A percentile compares a stretch with the other conserved stretches of the same genome.
phyloP scores from a whole-genome alignment of 2,888 invertebrate species.

The Lamellibrachia columna region DNA sequence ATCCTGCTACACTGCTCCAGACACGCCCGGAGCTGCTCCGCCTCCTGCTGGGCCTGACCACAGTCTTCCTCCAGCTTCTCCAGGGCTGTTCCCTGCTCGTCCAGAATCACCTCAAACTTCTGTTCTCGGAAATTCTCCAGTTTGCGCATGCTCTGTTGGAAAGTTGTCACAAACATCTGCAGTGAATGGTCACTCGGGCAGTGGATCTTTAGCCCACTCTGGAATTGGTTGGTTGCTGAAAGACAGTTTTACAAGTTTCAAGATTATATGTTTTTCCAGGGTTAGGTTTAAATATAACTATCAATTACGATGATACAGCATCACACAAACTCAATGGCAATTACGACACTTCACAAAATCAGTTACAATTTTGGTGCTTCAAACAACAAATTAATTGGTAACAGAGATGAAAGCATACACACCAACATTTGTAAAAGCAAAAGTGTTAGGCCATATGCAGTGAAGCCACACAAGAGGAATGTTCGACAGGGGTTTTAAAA shows the following conservation, averaged over 20 bases:
- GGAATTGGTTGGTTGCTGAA: background rate
- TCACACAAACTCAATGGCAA: too few relatives aligned
- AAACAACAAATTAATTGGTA: too few relatives aligned
- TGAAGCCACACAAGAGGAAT: too few relatives aligned
- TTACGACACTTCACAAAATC: too few relatives aligned
- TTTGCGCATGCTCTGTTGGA: background rate
- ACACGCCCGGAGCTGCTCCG: background rate
- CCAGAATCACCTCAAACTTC: slow-evolving; percentile 16
- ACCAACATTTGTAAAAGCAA: too few relatives aligned
- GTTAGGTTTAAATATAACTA: too few relatives aligned
- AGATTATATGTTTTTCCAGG: background rate
- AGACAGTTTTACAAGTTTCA: background rate
- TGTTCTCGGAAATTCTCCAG: background rate
- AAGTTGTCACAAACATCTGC: background rate
- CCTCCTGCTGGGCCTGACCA: background rate
- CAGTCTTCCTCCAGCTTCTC: slow-evolving; percentile 4
- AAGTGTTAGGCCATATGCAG: too few relatives aligned
- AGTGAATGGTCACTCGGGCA: background rate
- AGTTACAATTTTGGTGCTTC: too few relatives aligned
- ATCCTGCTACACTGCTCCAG: background rate
- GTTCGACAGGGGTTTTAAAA: too few relatives aligned
- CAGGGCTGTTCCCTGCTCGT: background rate
- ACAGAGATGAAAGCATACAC: too few relatives aligned
- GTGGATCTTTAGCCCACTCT: background rate
- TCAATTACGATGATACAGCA: too few relatives aligned